Percentiles rank a stretch among this genome's conserved stretches.
These are phyloP conservation scores for Drosophila neotestacea DNA, from an alignment of 2,888 invertebrate species.

Conservation along the genomic window DNA sequence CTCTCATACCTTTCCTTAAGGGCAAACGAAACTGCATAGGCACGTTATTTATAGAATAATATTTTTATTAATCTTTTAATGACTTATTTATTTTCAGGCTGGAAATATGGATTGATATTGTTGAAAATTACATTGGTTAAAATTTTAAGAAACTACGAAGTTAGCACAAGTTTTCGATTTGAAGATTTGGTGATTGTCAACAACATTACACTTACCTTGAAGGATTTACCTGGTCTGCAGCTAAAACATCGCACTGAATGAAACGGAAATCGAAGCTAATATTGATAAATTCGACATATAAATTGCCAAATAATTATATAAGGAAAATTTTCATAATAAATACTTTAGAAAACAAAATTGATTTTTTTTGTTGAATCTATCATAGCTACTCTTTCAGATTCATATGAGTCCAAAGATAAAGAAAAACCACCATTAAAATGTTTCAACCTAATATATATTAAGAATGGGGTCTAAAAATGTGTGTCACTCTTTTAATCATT, in stretches of 20 bases:
- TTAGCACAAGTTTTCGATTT: conserved; percentile 72
- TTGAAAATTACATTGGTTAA: conserved; percentile 73
- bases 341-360: no score
- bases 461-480: no score
- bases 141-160: conserved; percentile 73
- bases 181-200: conserved; percentile 75
- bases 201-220: conserved; percentile 69
- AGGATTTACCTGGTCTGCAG: conserved; percentile 58
- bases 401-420: no score
- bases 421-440: no score
- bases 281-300: no score
- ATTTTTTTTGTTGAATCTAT: no score
- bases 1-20: conserved; percentile 82
- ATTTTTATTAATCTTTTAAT: background rate
- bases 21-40: conserved; percentile 82
- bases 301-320: no score
- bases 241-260: conserved; percentile 51
- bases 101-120: conserved; percentile 72
- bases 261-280: no score
- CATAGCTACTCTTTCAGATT: no score
- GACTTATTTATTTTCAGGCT: conserved; percentile 55
- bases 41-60: conserved; percentile 9
- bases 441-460: no score
- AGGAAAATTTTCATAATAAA: no score
- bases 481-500: no score